Percentiles rank a stretch among this genome's conserved stretches.
Evolutionary conservation across 1,140 invertebrate species (phyloP).

Genomic region (Drosophila ercepeae): DNA sequence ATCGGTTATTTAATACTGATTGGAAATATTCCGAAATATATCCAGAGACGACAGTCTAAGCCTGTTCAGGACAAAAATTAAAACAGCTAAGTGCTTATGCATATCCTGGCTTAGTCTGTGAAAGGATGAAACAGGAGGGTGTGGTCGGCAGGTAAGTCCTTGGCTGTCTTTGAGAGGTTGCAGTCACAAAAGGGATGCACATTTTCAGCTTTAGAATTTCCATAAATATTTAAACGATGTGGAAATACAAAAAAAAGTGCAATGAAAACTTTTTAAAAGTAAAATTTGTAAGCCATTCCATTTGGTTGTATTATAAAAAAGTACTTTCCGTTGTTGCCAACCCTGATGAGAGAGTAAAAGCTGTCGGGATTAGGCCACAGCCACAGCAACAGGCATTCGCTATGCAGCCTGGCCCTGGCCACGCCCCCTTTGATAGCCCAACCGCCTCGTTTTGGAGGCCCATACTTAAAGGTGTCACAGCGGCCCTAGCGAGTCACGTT

Average conservation of each 20-base stretch:
- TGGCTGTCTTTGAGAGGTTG: background rate
- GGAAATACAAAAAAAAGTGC: too few species aligned
- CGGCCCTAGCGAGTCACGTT: conserved; percentile 4
- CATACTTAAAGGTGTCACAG: conserved; percentile 37
- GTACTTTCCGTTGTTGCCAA: background rate
- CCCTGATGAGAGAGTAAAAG: conserved; percentile 3
- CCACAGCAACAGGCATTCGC: conserved; percentile 24
- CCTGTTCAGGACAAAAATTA: background rate
- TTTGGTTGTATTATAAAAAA: background rate
- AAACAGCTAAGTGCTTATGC: conserved; percentile 8
- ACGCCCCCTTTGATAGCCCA: background rate
- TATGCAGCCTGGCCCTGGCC: conserved; percentile 1
- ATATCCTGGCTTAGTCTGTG: background rate
- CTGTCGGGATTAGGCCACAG: conserved; percentile 36
- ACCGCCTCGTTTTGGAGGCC: background rate
- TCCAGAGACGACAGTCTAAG: background rate
- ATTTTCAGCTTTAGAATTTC: background rate
- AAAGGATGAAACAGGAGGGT: background rate
- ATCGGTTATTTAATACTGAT: background rate
- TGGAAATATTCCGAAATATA: background rate
- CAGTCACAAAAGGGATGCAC: background rate
- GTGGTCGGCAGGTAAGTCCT: background rate
- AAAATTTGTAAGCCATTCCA: background rate
- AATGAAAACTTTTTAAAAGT: background rate
- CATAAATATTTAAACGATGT: background rate